Percentiles rank a stretch among this genome's conserved stretches.
Conservation (phyloP, 2,113 vertebrate species). For the Leiothrix lutea region DNA sequence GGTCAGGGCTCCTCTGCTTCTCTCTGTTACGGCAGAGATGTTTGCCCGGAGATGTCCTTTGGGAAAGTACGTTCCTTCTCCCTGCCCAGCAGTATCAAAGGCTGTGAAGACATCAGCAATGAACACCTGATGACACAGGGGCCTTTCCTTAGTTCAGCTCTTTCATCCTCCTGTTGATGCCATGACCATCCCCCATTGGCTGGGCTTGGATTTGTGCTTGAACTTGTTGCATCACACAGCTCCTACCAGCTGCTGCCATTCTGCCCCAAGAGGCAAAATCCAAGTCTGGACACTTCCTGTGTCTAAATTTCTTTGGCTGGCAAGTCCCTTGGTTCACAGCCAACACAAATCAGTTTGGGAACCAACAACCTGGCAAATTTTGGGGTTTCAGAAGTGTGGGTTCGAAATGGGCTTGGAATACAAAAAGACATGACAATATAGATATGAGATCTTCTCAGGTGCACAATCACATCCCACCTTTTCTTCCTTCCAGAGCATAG, state of each 20-base stretch:
- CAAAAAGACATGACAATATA: background rate
- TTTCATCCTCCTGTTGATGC: background rate
- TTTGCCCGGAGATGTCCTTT: background rate
- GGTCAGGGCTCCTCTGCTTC: background rate
- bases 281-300: background rate
- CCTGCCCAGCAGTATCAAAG: background rate
- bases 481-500: background rate
- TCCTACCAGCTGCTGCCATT: background rate
- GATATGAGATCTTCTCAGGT: background rate
- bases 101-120: background rate
- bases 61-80: background rate
- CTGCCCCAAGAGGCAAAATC: background rate
- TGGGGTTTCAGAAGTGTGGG: background rate
- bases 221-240: background rate
- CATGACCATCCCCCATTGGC: fast-evolving
- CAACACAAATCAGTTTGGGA: background rate
- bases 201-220: background rate
- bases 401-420: background rate
- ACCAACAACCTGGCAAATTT: background rate
- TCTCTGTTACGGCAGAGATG: background rate
- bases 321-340: background rate
- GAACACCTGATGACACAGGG: background rate
- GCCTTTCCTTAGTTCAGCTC: background rate
- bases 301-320: background rate
- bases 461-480: background rate